Base-by-base conservation (phyloP, 35 echinoderm and acorn worm genomes). In the Anneissia japonica region DNA sequence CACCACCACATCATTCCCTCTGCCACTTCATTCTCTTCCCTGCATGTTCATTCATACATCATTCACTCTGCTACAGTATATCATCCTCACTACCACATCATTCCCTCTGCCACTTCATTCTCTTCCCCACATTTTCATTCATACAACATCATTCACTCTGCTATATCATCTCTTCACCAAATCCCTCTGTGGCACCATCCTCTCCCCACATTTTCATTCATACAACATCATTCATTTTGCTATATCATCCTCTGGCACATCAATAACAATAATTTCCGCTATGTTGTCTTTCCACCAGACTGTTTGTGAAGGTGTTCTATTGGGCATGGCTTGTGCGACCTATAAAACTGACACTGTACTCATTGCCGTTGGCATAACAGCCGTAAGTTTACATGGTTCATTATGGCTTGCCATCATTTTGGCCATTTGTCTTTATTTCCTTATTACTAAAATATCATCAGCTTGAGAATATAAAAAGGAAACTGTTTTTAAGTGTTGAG, bases 331-430 rank as follows among this genome's bases (percentile, higher is more conserved):
- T 19, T 97, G 95, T 74, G 76, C 80, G 4, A 80, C 55, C 1
- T 97, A 91, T 74, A 78, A 93, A 26, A 87, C 90, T 1, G 73
- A 80, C 19, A 80, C 83, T 26, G 91, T 97, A 14, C 43, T 93
- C 11, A 84, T 97, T 30, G 95, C 95, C 10, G 88, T 84, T 1
- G 95, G 95, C 23, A 90, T 88, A 23, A 88, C 84, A 36, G 91
- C 73, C 14, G 95, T 97, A 55, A 93, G 95, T 93, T 51, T 30
- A n/a, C n/a, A n/a, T n/a, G n/a, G n/a, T n/a, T n/a, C n/a, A n/a
- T n/a, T n/a, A n/a, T n/a, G n/a, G n/a, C n/a, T n/a, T n/a, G n/a
- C n/a, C n/a, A n/a, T n/a, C n/a, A n/a, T n/a, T n/a, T n/a, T n/a
- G n/a, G n/a, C n/a, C n/a, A n/a, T n/a, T n/a, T n/a, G n/a, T n/a